Percentiles rank a stretch among this genome's conserved stretches.
Conservation (phyloP, 2,113 vertebrate genomes). For the Ceyx margarethae region DNA sequence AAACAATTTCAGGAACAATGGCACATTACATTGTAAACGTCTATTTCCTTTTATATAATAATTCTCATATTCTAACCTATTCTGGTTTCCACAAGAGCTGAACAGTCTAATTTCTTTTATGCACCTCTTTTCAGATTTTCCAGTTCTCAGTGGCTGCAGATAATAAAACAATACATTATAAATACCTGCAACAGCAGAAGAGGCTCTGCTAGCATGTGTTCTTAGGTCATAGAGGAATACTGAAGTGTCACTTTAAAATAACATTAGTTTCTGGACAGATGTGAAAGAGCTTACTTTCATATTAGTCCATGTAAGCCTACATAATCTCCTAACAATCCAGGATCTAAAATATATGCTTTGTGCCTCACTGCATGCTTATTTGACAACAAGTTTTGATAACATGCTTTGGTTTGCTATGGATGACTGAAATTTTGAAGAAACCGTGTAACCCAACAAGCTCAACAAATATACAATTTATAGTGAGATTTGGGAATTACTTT, state of each 20-base stretch:
- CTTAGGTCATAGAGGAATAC: neutral
- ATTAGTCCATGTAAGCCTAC: conserved; percentile 28
- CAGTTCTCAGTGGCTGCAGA: neutral
- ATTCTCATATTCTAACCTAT: neutral
- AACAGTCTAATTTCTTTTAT: neutral
- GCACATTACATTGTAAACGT: neutral
- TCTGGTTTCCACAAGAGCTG: neutral
- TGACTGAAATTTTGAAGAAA: neutral
- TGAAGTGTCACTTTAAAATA: conserved; percentile 12
- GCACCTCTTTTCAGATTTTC: neutral
- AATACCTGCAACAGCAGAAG: neutral
- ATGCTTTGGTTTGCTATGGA: neutral
- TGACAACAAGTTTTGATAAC: conserved; percentile 1
- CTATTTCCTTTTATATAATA: neutral
- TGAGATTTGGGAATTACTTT: neutral
- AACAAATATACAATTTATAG: neutral
- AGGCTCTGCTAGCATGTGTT: neutral
- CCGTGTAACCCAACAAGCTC: neutral
- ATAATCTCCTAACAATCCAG: conserved; percentile 21
- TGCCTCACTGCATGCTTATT: neutral
- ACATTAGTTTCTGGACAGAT: conserved; percentile 37
- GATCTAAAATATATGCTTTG: conserved; percentile 14
- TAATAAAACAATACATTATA: neutral
- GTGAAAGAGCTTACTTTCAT: conserved; percentile 36
- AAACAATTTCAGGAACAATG: neutral